Evolutionary conservation across 2,797 vertebrate species (phyloP), one percentile per base, ranked within the genome.

Genomic region (Adelosebastes latens): DNA sequence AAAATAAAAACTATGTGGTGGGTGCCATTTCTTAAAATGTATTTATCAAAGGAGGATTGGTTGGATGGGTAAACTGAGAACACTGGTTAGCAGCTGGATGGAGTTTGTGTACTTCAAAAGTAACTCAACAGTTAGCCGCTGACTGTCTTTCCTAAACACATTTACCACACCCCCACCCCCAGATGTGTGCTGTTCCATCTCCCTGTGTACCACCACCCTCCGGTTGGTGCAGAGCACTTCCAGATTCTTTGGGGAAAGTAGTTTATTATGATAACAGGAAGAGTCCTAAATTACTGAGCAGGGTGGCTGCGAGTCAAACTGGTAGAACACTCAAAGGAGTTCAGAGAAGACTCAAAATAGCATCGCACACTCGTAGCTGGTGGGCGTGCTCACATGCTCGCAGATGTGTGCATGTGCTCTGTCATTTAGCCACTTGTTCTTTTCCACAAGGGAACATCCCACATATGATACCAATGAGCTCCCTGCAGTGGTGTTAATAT

Each of bases 261-360:
- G 83, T 87, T 92, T 93, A 81, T 87, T 91, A 80, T 90, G 92
- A 92, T 85, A 92, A 88, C 88, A 90, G 87, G 79, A 93, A 87
- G 53, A 71, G 68, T 80, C 81, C 75, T 60, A 90, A 93, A 93
- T 92, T 90, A 86, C 88, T 87, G 82, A 87, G 79, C 69, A 25
- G 75, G 68, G 46, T 9, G 75, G 73, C 75, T 76, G 84, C 12
- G 31, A 90, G 86, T 79, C 76, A 71, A 67, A 79, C 68, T 72
- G 72, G 56, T 63, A 24, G 56, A 73, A 75, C 77, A 34, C 77
- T 66, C 75, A 72, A 31, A 83, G 56, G 34, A 81, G 82, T 88
- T 89, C 81, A 83, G 82, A 88, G 79, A 32, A 52, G 46, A 53
- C 81, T 77, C n/a, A 49, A 93, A 93, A 93, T 88, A 89, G 80